Evolutionary conservation across 2,797 vertebrate species (phyloP).

Genomic region (Podarcis lilfordi): DNA sequence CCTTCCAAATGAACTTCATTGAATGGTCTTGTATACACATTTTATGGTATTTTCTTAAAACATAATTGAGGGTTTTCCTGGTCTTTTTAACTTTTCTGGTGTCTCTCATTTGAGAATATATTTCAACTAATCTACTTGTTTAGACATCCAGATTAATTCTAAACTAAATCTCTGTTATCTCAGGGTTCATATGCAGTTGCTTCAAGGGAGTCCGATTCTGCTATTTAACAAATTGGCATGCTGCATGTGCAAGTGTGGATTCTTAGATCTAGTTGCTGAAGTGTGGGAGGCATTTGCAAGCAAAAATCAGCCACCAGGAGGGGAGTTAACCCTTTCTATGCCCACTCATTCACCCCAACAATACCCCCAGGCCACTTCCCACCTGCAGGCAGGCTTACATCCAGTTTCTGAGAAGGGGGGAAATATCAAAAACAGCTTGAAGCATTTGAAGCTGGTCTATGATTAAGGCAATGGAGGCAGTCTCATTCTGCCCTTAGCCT

Average conservation of each 20-base stretch:
- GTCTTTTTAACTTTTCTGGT: background rate
- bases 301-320: background rate
- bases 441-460: no score
- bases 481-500: no score
- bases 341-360: background rate
- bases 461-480: background rate
- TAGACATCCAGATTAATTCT: slow-evolving; percentile 12
- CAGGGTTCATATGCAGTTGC: background rate
- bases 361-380: background rate
- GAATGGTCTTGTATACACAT: background rate
- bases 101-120: background rate
- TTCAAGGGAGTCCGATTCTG: slow-evolving; percentile 9
- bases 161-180: background rate
- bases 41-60: background rate
- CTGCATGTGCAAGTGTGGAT: background rate
- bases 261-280: background rate
- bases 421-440: no score
- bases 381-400: background rate
- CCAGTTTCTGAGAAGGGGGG: background rate
- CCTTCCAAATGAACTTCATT: slow-evolving; percentile 23
- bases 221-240: background rate
- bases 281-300: background rate
- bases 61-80: background rate
- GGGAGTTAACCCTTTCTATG: background rate
- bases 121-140: background rate